Base-by-base conservation (phyloP, 2,888 invertebrate genomes). In the Ecliptopera silaceata region DNA sequence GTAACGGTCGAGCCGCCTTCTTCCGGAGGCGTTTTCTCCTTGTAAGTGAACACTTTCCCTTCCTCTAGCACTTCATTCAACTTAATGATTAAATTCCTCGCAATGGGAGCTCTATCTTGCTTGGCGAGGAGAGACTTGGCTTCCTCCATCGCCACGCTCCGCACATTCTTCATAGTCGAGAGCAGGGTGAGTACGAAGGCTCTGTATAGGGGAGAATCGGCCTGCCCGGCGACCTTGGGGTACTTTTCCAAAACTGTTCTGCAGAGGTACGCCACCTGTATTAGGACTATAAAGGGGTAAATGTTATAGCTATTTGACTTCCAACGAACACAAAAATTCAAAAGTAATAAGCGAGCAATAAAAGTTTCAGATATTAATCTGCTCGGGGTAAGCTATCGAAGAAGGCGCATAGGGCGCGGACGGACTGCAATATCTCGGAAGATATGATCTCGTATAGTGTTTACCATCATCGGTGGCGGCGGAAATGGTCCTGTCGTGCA, bases 401-500 rank as follows among this genome's bases (percentile, higher is more conserved):
- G n/a, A n/a, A n/a, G n/a, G n/a, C n/a, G n/a, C n/a, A n/a, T n/a
- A n/a, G n/a, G n/a, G n/a, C n/a, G n/a, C n/a, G n/a, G n/a, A n/a
- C n/a, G n/a, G n/a, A n/a, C n/a, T n/a, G n/a, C n/a, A n/a, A n/a
- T n/a, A n/a, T n/a, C n/a, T n/a, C n/a, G n/a, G n/a, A n/a, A n/a
- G n/a, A n/a, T n/a, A 36, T 10, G 8, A 15, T 15, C 2, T 15
- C 6, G 3, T n/a, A 17, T 12, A 29, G 4, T 38, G 22, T 10
- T 79, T 78, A 92, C 91, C 96, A 68, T 97, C 96, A 65, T 95
- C 94, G 11, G 93, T 84, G 38, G 95, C 95, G 8, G 94, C 91
- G 11, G 93, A 77, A 36, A 98, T 88, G 78, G 95, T 95, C 72
- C 97, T 95, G 66, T 98, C 97, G 48, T 96, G 95, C 42, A 97